These are phyloP conservation scores for Sprattus sprattus DNA, from an alignment of 2,113 vertebrate genomes.

Conservation along the genomic window DNA sequence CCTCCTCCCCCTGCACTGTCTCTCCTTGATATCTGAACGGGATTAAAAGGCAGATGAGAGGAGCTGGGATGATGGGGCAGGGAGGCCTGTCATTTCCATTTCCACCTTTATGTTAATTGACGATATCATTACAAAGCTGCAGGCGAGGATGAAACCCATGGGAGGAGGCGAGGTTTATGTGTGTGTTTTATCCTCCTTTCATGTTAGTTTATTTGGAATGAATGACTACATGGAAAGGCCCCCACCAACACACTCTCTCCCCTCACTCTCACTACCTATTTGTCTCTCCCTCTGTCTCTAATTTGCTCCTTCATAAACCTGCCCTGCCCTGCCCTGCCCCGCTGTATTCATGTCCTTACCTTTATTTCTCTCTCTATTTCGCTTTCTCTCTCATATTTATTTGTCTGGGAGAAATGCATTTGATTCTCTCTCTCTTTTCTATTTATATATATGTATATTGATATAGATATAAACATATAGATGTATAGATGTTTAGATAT, in stretches of 20 bases:
- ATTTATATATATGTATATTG: too few species aligned
- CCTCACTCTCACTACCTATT: background rate
- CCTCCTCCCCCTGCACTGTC: background rate
- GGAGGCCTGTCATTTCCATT: slow-evolving; percentile 45
- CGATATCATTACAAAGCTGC: slow-evolving; percentile 58
- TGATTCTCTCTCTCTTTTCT: background rate
- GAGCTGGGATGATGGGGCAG: background rate
- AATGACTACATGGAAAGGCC: slow-evolving; percentile 38
- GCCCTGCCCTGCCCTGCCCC: too few species aligned
- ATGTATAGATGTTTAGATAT: too few species aligned
- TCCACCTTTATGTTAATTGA: slow-evolving; percentile 59
- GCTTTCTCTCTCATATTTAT: background rate
- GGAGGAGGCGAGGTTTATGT: slow-evolving; percentile 27
- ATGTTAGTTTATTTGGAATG: slow-evolving; percentile 62
- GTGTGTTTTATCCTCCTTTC: slow-evolving; percentile 36
- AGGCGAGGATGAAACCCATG: slow-evolving; percentile 38
- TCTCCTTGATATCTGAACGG: background rate
- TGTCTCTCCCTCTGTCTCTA: background rate
- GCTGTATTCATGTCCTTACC: too few species aligned
- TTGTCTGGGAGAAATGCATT: too few species aligned
- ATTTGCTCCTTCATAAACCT: background rate
- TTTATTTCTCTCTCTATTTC: background rate
- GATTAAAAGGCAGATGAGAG: slow-evolving; percentile 5
- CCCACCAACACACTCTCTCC: background rate
- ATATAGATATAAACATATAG: too few species aligned